These are phyloP conservation scores for Amphipyra tragopoginis DNA, from an alignment of 2,888 invertebrate species.

Conservation along the genomic window DNA sequence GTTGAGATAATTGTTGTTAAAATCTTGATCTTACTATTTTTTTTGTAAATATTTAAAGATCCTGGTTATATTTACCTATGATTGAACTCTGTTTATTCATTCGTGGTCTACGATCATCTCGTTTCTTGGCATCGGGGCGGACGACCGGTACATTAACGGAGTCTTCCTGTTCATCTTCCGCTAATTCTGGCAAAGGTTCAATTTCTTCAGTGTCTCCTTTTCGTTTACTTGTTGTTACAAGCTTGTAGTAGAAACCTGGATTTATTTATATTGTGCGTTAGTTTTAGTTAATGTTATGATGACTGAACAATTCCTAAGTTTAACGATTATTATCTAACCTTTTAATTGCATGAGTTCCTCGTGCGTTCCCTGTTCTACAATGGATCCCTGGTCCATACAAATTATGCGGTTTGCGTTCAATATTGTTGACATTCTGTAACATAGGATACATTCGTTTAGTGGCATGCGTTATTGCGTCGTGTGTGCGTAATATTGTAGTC, in stretches of 20 bases:
- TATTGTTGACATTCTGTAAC: conserved; percentile 91
- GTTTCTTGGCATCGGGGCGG: conserved; percentile 61
- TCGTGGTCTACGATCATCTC: conserved; percentile 68
- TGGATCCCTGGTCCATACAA: conserved; percentile 92
- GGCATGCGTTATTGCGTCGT: too few relatives aligned
- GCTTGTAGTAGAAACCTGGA: conserved; percentile 85
- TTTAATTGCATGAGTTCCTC: conserved; percentile 92
- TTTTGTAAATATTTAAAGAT: not conserved
- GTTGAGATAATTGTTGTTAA: conserved; percentile 6
- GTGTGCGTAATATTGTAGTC: too few relatives aligned
- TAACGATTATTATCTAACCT: conserved; percentile 75
- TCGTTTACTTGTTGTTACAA: conserved; percentile 91
- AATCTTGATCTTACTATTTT: not conserved
- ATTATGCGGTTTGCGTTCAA: conserved; percentile 93
- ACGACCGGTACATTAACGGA: conserved; percentile 9
- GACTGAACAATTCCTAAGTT: not conserved
- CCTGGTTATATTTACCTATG: conserved; percentile 50
- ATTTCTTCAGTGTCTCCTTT: conserved; percentile 77
- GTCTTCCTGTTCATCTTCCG: conserved; percentile 67
- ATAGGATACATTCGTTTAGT: not conserved
- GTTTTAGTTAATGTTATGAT: not conserved
- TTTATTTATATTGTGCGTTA: not conserved
- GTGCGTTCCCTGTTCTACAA: conserved; percentile 94
- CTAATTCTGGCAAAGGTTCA: conserved; percentile 74
- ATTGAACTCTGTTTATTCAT: conserved; percentile 75